Evolutionary conservation across 2,888 invertebrate genomes (phyloP).

Genomic region (Drosophila mayaguana): DNA sequence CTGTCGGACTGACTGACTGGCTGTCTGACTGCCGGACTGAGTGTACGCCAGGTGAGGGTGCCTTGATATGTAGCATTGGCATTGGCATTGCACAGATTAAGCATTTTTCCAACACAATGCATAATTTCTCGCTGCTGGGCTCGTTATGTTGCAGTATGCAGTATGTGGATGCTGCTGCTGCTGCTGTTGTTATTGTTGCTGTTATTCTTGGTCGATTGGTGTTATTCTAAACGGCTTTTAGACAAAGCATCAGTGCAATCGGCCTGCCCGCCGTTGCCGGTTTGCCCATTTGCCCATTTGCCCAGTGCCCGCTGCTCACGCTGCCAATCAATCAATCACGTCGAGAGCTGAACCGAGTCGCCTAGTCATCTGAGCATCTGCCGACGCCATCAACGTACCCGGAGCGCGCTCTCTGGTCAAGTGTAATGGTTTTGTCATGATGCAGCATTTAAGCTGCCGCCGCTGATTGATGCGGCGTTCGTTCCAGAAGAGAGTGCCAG

Average conservation of each 20-base stretch:
- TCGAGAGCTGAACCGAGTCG: slow-evolving; percentile 56
- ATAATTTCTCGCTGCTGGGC: slow-evolving; percentile 75
- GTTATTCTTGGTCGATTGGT: slow-evolving; percentile 51
- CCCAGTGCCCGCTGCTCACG: slow-evolving; percentile 72
- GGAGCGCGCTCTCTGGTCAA: slow-evolving; percentile 67
- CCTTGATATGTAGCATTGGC: slow-evolving; percentile 54
- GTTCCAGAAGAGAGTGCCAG: slow-evolving; percentile 66
- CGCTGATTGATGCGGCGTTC: slow-evolving; percentile 71
- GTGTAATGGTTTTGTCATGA: slow-evolving; percentile 84
- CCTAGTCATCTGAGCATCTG: slow-evolving; percentile 80
- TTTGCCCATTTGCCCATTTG: slow-evolving; percentile 49
- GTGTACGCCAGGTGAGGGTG: slow-evolving; percentile 53
- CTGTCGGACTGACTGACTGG: slow-evolving; percentile 1
- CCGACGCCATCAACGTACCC: slow-evolving; percentile 61
- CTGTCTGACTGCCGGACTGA: slow-evolving; percentile 3
- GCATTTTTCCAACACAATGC: slow-evolving; percentile 73
- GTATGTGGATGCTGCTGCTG: slow-evolving; percentile 23
- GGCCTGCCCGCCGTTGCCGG: slow-evolving; percentile 31
- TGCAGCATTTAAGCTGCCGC: slow-evolving; percentile 82
- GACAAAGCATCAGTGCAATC: slow-evolving; percentile 64
- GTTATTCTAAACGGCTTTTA: slow-evolving; percentile 81
- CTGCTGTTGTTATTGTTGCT: slow-evolving; percentile 21
- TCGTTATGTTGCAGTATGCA: slow-evolving; percentile 51
- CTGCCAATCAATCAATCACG: slow-evolving; percentile 83
- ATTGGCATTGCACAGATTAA: slow-evolving; percentile 63